These are phyloP conservation scores for Gastrophysa polygoni DNA, from an alignment of 2,888 invertebrate species.

Conservation along the genomic window DNA sequence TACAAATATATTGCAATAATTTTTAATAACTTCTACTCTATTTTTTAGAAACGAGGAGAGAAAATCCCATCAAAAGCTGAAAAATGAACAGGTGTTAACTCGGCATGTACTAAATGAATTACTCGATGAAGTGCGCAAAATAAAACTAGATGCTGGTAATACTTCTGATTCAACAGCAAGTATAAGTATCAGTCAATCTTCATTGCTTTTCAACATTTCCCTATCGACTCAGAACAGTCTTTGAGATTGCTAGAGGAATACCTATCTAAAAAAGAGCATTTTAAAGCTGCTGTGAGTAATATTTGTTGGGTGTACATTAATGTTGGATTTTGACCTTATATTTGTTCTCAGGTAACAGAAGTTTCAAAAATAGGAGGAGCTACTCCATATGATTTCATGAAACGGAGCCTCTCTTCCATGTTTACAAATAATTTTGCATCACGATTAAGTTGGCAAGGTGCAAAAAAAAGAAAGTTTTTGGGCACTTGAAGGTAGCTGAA, in stretches of 20 bases:
- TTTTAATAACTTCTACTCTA: too few relatives aligned
- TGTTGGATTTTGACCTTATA: too few relatives aligned
- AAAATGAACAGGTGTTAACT: too few relatives aligned
- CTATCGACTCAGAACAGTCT: constrained; percentile 1
- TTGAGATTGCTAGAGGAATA: constrained; percentile 3
- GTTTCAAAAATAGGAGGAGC: constrained; percentile 1
- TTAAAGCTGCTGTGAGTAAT: constrained; percentile 5
- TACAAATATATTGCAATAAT: too few relatives aligned
- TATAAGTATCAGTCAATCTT: constrained; percentile 3
- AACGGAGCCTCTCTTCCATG: neutral
- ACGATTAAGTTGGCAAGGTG: constrained; percentile 4
- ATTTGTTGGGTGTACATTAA: too few relatives aligned
- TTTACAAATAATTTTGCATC: constrained; percentile 5
- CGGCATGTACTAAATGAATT: constrained; percentile 1
- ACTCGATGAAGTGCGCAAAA: neutral
- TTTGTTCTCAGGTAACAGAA: neutral
- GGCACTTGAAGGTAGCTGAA: neutral
- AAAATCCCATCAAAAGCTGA: too few relatives aligned
- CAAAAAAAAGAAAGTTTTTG: constrained; percentile 7
- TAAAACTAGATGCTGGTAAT: constrained; percentile 1
- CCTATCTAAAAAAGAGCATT: neutral
- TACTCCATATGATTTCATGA: constrained; percentile 9
- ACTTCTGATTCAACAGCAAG: neutral
- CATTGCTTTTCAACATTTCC: neutral
- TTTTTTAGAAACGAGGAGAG: too few relatives aligned